phyloP scores from a whole-genome alignment of 2,113 vertebrate genomes.

The Campylorhamphus procurvoides region DNA sequence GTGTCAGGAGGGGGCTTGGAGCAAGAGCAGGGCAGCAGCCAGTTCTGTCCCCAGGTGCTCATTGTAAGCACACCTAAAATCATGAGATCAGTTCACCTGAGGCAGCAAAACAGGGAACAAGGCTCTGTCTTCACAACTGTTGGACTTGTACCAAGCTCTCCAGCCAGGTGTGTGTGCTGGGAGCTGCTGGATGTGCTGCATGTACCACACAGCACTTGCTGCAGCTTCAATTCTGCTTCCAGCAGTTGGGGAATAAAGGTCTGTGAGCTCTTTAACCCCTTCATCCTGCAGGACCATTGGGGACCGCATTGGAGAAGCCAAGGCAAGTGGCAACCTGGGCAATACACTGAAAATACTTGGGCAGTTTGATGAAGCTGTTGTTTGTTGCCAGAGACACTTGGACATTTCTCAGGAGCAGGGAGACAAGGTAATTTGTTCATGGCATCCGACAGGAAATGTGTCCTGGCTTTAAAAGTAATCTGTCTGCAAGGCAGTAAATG shows the following conservation, averaged over 20 bases:
- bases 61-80: neutral
- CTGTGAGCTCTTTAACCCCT: neutral
- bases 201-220: fast-evolving
- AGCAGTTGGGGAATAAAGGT: neutral
- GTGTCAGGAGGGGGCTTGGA: neutral
- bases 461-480: neutral
- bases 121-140: no score
- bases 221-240: neutral
- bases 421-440: constrained; percentile 84
- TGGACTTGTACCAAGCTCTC: neutral
- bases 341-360: constrained; percentile 94
- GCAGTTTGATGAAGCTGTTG: constrained; percentile 90
- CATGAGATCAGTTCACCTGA: neutral
- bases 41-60: neutral
- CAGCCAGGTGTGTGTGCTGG: neutral
- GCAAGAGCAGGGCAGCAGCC: neutral
- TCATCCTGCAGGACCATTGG: constrained; percentile 85
- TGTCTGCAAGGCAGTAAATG: neutral
- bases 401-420: constrained; percentile 94
- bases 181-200: neutral
- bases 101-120: neutral
- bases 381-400: constrained; percentile 95
- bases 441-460: neutral
- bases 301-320: constrained; percentile 94
- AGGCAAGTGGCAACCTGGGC: constrained; percentile 96